A percentile compares a stretch with the other conserved stretches of the same genome.
These are phyloP conservation scores for Drosophila obscura DNA, from an alignment of 1,140 invertebrate species.

Conservation along the genomic window DNA sequence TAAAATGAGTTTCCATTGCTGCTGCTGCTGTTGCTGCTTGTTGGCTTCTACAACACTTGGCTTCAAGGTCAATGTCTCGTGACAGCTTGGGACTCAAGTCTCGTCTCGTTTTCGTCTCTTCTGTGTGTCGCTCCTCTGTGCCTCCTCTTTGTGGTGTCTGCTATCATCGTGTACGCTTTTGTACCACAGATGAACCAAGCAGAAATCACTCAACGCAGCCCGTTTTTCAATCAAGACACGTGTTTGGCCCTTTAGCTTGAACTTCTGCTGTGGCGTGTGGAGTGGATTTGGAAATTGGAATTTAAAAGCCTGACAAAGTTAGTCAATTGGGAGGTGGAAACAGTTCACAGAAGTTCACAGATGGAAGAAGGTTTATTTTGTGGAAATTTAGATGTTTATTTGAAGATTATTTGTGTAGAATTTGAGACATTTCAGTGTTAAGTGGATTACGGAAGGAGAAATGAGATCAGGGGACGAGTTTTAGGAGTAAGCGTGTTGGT, in stretches of 20 bases:
- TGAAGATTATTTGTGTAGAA: too few relatives aligned
- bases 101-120: neutral
- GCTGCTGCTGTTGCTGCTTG: too few relatives aligned
- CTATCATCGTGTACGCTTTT: slow-evolving; percentile 7
- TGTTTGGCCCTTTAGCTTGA: slow-evolving; percentile 50
- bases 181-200: slow-evolving; percentile 29
- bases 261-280: slow-evolving; percentile 18
- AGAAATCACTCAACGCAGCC: slow-evolving; percentile 63
- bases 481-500: too few relatives aligned
- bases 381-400: too few relatives aligned
- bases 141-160: slow-evolving; percentile 6
- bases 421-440: too few relatives aligned
- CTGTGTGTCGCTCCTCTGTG: neutral
- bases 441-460: too few relatives aligned
- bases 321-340: too few relatives aligned
- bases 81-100: slow-evolving; percentile 3
- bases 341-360: too few relatives aligned
- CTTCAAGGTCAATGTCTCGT: slow-evolving; percentile 19
- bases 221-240: slow-evolving; percentile 59
- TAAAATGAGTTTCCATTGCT: neutral
- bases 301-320: too few relatives aligned
- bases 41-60: neutral
- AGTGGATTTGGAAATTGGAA: too few relatives aligned
- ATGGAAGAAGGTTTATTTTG: too few relatives aligned
- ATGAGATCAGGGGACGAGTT: too few relatives aligned